These are phyloP conservation scores for Carcharodon carcharias DNA, from an alignment of 2,797 vertebrate species.

Conservation along the genomic window DNA sequence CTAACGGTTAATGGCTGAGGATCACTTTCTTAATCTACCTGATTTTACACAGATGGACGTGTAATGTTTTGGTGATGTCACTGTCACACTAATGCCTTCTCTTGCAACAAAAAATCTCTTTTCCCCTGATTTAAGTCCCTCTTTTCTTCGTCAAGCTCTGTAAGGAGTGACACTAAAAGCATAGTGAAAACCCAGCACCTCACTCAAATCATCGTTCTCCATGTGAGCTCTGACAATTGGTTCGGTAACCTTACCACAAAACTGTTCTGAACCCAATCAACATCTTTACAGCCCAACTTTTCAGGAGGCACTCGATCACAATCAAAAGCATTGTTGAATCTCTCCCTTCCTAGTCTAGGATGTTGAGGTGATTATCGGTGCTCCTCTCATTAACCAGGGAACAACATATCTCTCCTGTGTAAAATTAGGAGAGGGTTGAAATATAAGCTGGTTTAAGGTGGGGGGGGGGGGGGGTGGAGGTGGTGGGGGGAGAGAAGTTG, in stretches of 20 bases:
- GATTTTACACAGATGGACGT: too few relatives aligned
- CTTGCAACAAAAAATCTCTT: neutral
- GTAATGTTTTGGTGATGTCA: neutral
- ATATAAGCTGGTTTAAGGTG: too few relatives aligned
- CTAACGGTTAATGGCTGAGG: neutral
- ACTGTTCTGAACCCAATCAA: neutral
- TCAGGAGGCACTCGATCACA: neutral
- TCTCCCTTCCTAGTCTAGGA: neutral
- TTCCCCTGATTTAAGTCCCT: neutral
- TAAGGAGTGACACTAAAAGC: neutral
- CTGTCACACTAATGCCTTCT: neutral
- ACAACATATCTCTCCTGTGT: neutral
- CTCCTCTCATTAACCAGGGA: neutral
- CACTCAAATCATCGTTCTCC: neutral
- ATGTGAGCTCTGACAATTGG: neutral
- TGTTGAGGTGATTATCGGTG: neutral
- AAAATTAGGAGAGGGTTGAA: too few relatives aligned
- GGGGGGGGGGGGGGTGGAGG: too few relatives aligned
- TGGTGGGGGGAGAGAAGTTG: too few relatives aligned
- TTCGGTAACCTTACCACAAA: neutral
- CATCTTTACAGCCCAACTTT: neutral
- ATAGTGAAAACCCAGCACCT: neutral
- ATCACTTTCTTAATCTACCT: neutral
- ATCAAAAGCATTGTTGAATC: neutral
- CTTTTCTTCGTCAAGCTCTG: neutral